A percentile compares a stretch with the other conserved stretches of the same genome.
Conservation (phyloP, 2,797 vertebrate genomes). For the Alcedo quadribrachys region DNA sequence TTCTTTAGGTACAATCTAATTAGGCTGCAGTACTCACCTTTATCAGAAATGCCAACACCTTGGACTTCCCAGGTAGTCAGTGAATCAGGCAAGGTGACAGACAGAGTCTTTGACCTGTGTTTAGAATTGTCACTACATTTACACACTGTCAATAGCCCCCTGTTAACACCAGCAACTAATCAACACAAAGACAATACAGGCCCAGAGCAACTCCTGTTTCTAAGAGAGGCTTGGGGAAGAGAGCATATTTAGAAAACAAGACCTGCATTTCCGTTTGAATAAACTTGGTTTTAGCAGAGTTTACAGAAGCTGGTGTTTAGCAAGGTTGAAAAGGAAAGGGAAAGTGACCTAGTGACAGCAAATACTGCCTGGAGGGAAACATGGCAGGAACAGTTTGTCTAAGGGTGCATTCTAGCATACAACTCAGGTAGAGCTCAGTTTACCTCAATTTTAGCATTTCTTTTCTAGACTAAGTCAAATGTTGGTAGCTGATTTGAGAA, state of each 20-base stretch:
- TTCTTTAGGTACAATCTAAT: neutral
- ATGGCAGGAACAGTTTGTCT: neutral
- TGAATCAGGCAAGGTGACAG: slow-evolving; percentile 85
- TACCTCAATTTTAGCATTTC: neutral
- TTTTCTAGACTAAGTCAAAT: neutral
- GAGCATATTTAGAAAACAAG: neutral
- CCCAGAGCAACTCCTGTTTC: neutral
- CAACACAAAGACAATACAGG: neutral
- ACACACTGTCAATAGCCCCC: neutral
- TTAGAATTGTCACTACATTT: neutral
- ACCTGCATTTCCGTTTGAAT: neutral
- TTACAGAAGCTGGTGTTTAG: neutral
- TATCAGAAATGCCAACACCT: slow-evolving; percentile 86
- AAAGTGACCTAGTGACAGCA: neutral
- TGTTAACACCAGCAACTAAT: neutral
- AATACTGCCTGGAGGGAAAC: neutral
- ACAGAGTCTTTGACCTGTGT: slow-evolving; percentile 62
- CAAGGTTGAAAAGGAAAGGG: neutral
- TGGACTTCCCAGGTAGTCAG: slow-evolving; percentile 92
- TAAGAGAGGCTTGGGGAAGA: neutral
- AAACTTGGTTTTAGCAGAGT: neutral
- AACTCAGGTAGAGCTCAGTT: fast-evolving
- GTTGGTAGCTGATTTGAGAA: neutral
- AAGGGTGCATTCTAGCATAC: neutral
- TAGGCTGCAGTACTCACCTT: slow-evolving; percentile 74